These are phyloP conservation scores for Barbus barbus DNA, from an alignment of 2,113 vertebrate species.

Conservation along the genomic window DNA sequence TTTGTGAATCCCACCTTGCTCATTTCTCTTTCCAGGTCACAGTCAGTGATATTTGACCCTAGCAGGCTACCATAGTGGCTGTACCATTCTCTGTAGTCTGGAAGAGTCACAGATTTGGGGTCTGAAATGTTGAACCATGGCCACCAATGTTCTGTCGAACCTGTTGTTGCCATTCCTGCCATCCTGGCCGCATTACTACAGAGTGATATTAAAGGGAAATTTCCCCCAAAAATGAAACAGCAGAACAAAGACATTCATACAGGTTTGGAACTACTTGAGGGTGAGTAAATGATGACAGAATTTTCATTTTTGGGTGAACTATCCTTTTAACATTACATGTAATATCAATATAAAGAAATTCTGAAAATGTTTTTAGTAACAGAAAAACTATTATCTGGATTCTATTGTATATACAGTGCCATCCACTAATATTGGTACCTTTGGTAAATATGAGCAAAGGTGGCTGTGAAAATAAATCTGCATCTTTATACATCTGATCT, in stretches of 20 bases:
- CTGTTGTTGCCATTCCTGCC: constrained; percentile 52
- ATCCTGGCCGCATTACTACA: constrained; percentile 71
- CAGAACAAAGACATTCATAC: too few species aligned
- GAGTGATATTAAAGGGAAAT: constrained; percentile 21
- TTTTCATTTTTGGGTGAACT: too few species aligned
- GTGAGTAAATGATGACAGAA: too few species aligned
- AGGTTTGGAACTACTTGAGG: too few species aligned
- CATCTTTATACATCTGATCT: too few species aligned
- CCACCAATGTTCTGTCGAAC: constrained; percentile 59
- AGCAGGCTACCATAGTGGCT: constrained; percentile 59
- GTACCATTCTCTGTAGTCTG: constrained; percentile 77
- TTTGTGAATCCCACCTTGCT: constrained; percentile 67
- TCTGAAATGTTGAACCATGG: constrained; percentile 70
- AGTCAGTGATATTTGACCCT: constrained; percentile 72
- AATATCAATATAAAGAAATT: neutral
- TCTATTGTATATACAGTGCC: neutral
- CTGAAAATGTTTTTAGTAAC: neutral
- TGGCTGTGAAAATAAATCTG: too few species aligned
- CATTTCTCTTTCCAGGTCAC: constrained; percentile 76
- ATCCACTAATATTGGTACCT: too few species aligned
- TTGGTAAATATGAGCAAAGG: too few species aligned
- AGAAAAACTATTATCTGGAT: neutral
- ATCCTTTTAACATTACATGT: neutral
- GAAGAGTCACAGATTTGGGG: constrained; percentile 66
- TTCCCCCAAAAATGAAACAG: too few species aligned